A percentile compares a stretch with the other conserved stretches of the same genome.
These are phyloP conservation scores for Dendrophyllia cribrosa DNA, from an alignment of 64 coral and sea anemone genomes.

Conservation along the genomic window DNA sequence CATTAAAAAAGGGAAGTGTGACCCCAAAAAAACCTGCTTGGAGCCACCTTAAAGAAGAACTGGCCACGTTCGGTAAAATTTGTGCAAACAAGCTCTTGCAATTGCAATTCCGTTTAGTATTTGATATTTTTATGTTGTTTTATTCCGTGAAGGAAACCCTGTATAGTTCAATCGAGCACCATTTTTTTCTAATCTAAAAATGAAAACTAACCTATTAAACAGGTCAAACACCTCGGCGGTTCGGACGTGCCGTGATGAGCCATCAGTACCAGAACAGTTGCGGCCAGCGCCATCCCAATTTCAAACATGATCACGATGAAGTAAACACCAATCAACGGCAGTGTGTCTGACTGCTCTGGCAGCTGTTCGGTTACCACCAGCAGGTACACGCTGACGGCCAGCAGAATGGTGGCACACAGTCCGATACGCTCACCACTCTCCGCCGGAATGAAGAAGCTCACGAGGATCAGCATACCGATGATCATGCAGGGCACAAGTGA, in stretches of 20 bases:
- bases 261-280: slow-evolving; percentile 68
- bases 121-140: too few species aligned
- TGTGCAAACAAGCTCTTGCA: too few species aligned
- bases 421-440: slow-evolving; percentile 75
- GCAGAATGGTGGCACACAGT: slow-evolving; percentile 63
- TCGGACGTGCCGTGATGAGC: slow-evolving; percentile 46
- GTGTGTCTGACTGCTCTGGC: slow-evolving; percentile 64
- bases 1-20: too few species aligned
- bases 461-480: slow-evolving; percentile 40
- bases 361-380: slow-evolving; percentile 43
- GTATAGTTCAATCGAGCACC: too few species aligned
- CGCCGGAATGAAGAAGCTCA: slow-evolving; percentile 58
- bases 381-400: slow-evolving; percentile 76
- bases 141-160: too few species aligned
- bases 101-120: too few species aligned
- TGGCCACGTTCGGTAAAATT: too few species aligned
- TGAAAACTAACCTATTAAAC: background rate
- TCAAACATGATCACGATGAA: slow-evolving; percentile 70
- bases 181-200: background rate
- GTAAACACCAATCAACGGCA: slow-evolving; percentile 63
- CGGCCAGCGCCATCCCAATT: slow-evolving; percentile 35
- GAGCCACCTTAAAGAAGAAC: too few species aligned
- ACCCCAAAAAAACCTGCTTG: too few species aligned
- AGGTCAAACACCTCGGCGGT: background rate
- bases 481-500: slow-evolving; percentile 58